Evolutionary conservation across 1,140 invertebrate species (phyloP).

Genomic region (Chionoecetes opilio): DNA sequence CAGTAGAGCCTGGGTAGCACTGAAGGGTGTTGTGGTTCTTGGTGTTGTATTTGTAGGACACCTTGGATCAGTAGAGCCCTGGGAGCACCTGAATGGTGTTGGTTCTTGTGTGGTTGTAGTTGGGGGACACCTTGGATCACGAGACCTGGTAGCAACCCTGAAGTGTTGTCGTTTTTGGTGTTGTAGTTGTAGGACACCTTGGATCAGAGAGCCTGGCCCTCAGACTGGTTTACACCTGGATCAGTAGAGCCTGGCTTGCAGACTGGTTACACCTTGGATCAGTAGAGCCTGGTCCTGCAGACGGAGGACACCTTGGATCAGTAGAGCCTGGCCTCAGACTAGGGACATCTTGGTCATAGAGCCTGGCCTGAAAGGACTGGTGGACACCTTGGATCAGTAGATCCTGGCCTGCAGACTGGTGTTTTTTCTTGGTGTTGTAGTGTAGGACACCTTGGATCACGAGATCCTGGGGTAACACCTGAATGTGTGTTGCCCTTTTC

Average conservation of each 20-base stretch:
- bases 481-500: too few relatives aligned
- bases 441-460: too few relatives aligned
- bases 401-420: too few relatives aligned
- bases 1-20: constrained; percentile 65
- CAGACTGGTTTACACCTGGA: neutral
- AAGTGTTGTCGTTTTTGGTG: too few relatives aligned
- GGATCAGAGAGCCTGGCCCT: constrained; percentile 53
- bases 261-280: constrained; percentile 19
- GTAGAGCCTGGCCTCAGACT: constrained; percentile 58
- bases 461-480: too few relatives aligned
- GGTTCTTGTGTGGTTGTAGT: neutral
- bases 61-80: constrained; percentile 82
- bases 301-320: constrained; percentile 2
- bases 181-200: neutral
- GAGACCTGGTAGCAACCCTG: neutral
- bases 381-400: too few relatives aligned
- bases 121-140: neutral
- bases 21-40: constrained; percentile 55
- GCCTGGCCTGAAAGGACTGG: too few relatives aligned
- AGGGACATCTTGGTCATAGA: constrained; percentile 60
- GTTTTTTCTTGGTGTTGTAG: too few relatives aligned
- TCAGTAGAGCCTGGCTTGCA: neutral
- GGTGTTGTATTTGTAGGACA: constrained; percentile 83
- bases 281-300: constrained; percentile 11
- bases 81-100: constrained; percentile 50